Percentiles rank a stretch among this genome's conserved stretches.
These are phyloP conservation scores for Heliangelus exortis DNA, from an alignment of 2,797 vertebrate genomes.

Conservation along the genomic window DNA sequence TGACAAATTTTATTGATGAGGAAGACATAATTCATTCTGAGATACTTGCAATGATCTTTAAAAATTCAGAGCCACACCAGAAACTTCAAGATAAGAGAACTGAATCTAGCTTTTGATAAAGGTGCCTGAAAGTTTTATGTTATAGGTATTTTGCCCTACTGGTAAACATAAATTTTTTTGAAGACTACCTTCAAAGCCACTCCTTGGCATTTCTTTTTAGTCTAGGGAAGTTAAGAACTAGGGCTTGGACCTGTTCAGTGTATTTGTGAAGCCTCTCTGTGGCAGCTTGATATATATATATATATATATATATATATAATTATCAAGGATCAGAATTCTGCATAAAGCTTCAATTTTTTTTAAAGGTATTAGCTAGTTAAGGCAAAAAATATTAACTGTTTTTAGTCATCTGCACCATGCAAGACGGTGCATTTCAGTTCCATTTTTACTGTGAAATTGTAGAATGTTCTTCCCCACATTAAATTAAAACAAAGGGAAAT, in stretches of 20 bases:
- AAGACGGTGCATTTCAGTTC: slow-evolving; percentile 17
- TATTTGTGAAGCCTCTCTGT: neutral
- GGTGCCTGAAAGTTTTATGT: neutral
- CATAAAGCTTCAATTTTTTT: slow-evolving; percentile 25
- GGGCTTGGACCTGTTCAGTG: neutral
- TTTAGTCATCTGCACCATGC: slow-evolving; percentile 20
- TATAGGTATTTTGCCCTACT: neutral
- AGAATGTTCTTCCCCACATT: neutral
- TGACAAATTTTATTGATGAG: neutral
- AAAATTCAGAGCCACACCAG: neutral
- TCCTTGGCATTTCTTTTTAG: neutral
- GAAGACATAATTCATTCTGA: neutral
- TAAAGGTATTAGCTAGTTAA: neutral
- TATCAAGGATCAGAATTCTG: neutral
- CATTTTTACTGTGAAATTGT: neutral
- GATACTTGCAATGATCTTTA: neutral
- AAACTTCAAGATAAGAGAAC: neutral
- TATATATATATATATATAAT: no score
- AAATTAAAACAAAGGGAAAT: neutral
- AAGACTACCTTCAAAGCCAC: neutral
- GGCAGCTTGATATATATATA: neutral
- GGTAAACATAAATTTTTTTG: neutral
- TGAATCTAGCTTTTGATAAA: neutral
- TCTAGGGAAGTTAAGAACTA: neutral
- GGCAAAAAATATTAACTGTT: neutral